Evolutionary conservation across 2,797 vertebrate genomes (phyloP).

Genomic region (Sciaenops ocellatus): DNA sequence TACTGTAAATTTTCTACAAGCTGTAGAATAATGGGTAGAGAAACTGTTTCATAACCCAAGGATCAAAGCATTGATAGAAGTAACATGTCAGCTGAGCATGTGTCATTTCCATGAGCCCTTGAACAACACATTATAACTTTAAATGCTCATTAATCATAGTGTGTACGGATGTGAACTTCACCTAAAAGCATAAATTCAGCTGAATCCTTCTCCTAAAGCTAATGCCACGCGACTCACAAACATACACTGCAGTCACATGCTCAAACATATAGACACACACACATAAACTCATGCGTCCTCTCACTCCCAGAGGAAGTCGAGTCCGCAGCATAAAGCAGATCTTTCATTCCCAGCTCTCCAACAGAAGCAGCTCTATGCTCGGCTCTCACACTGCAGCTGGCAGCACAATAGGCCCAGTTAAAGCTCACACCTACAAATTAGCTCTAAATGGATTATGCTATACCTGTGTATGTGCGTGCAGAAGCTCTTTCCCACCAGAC

Average conservation of each 20-base stretch:
- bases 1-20: constrained; percentile 17
- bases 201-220: not conserved
- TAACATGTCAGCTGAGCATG: not conserved
- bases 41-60: constrained; percentile 30
- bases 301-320: constrained; percentile 75
- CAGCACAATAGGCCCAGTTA: constrained; percentile 78
- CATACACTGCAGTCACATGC: constrained; percentile 46
- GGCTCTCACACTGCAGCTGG: constrained; percentile 74
- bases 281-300: constrained; percentile 23
- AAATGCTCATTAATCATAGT: not conserved
- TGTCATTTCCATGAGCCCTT: constrained; percentile 2
- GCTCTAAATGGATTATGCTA: constrained; percentile 54
- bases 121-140: not conserved
- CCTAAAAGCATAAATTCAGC: not conserved
- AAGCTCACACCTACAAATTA: constrained; percentile 79
- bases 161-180: not conserved
- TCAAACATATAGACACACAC: constrained; percentile 9
- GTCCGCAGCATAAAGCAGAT: constrained; percentile 70
- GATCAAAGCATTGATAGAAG: constrained; percentile 16
- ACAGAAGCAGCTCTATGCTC: constrained; percentile 79
- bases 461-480: constrained; percentile 48
- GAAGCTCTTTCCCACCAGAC: constrained; percentile 55
- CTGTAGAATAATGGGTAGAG: constrained; percentile 13
- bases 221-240: constrained; percentile 29
- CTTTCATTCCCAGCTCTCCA: constrained; percentile 74